Evolutionary conservation across 2,888 invertebrate species (phyloP).

Genomic region (Folsomia manolachei): DNA sequence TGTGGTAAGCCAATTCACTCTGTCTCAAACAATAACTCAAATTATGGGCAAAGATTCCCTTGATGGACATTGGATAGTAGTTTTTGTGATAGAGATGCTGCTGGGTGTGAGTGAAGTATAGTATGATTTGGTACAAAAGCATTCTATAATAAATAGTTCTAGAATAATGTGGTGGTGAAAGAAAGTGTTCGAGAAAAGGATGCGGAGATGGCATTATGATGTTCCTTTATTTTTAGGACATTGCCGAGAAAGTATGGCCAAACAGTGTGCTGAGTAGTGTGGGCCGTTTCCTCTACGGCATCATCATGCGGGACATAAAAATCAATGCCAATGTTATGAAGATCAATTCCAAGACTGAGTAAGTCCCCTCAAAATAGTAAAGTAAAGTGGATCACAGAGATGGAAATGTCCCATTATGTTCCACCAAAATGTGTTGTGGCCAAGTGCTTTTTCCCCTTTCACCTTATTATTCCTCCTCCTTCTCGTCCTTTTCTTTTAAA

Average conservation of each 20-base stretch:
- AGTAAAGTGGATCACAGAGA: neutral
- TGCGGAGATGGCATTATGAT: constrained; percentile 7
- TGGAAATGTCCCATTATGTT: neutral
- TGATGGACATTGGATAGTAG: neutral
- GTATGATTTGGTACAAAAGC: too few species aligned
- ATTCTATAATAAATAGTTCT: too few species aligned
- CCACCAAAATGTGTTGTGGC: neutral
- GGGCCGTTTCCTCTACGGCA: constrained; percentile 81
- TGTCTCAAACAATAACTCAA: neutral
- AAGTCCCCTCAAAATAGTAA: too few species aligned
- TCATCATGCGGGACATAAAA: constrained; percentile 80
- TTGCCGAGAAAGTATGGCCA: constrained; percentile 66
- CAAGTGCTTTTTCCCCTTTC: neutral
- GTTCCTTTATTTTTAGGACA: constrained; percentile 35
- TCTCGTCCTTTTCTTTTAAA: neutral
- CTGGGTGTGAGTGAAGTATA: neutral
- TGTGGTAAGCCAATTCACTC: constrained; percentile 54
- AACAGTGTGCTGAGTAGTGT: constrained; percentile 63
- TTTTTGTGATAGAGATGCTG: neutral
- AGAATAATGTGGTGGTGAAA: too few species aligned
- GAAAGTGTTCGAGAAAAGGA: neutral
- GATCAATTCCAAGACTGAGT: constrained; percentile 57
- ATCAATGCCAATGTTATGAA: constrained; percentile 71
- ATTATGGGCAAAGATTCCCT: neutral
- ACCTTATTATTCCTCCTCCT: neutral